These are phyloP conservation scores for Rhinopomastus cyanomelas DNA, from an alignment of 2,113 vertebrate genomes.

Conservation along the genomic window DNA sequence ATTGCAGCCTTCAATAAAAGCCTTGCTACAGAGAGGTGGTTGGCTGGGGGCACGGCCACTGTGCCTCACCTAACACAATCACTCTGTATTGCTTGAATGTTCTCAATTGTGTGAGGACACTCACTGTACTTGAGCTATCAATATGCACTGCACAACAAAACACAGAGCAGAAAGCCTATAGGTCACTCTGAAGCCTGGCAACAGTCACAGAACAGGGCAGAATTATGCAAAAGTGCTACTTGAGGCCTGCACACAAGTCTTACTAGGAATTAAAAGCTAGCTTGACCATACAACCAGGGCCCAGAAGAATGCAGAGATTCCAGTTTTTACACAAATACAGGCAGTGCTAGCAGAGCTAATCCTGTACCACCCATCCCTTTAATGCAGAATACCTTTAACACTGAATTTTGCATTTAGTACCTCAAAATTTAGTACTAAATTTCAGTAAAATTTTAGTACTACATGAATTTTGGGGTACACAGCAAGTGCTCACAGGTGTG, in stretches of 20 bases:
- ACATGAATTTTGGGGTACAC: not conserved
- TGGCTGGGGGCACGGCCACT: not conserved
- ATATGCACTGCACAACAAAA: constrained; percentile 48
- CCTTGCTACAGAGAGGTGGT: not conserved
- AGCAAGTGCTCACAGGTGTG: not conserved
- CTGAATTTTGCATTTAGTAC: not conserved
- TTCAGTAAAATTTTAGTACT: not conserved
- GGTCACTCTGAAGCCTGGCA: constrained; percentile 19
- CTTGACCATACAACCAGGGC: not conserved
- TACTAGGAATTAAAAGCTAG: constrained; percentile 15
- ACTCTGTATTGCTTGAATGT: constrained; percentile 45
- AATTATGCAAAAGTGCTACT: constrained; percentile 11
- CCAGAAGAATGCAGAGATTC: not conserved
- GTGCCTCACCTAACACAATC: constrained; percentile 55
- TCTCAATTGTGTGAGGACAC: constrained; percentile 63
- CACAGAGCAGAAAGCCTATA: constrained; percentile 54
- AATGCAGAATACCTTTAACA: not conserved
- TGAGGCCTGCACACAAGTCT: not conserved
- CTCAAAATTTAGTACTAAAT: not conserved
- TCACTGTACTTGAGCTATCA: constrained; percentile 31
- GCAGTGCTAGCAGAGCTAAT: not conserved
- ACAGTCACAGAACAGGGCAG: constrained; percentile 14
- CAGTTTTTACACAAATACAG: not conserved
- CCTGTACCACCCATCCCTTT: not conserved
- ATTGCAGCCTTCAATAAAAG: not conserved